These are phyloP conservation scores for Gallinago media DNA, from an alignment of 2,113 vertebrate species.

Conservation along the genomic window DNA sequence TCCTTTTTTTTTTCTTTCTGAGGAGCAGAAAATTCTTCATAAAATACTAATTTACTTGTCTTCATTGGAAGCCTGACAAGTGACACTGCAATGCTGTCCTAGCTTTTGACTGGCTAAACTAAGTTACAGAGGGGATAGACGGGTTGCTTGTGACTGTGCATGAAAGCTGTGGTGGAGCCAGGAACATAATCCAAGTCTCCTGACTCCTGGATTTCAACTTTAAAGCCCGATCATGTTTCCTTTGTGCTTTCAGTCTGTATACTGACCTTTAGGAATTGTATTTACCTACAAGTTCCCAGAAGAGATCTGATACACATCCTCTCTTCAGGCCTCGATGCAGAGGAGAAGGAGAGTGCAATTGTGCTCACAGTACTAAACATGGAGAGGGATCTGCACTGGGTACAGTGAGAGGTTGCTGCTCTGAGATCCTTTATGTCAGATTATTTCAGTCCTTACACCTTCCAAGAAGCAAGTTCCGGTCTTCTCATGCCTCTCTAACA, in stretches of 20 bases:
- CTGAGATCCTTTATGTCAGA: not conserved
- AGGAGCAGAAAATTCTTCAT: not conserved
- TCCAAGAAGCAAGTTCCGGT: not conserved
- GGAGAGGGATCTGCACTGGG: not conserved
- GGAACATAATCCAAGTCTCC: constrained; percentile 46
- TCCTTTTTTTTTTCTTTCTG: not conserved
- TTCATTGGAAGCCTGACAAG: not conserved
- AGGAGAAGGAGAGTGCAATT: not conserved
- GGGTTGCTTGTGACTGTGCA: not conserved
- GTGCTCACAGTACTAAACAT: not conserved
- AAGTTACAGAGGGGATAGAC: not conserved
- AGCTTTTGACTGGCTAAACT: not conserved
- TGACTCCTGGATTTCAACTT: constrained; percentile 55
- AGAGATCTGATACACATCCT: not conserved
- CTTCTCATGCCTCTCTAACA: not conserved
- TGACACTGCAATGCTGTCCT: not conserved
- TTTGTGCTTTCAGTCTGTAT: constrained; percentile 46
- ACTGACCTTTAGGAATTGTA: constrained; percentile 37
- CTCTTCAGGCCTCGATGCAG: not conserved
- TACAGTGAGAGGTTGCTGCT: not conserved
- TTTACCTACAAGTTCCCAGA: constrained; percentile 55
- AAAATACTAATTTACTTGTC: not conserved
- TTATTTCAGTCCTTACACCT: not conserved
- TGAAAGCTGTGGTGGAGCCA: constrained; percentile 7
- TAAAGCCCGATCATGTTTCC: constrained; percentile 58